A percentile compares a stretch with the other conserved stretches of the same genome.
These are phyloP conservation scores for Heliocidaris tuberculata DNA, from an alignment of 35 echinoderm and acorn worm species.

Conservation along the genomic window DNA sequence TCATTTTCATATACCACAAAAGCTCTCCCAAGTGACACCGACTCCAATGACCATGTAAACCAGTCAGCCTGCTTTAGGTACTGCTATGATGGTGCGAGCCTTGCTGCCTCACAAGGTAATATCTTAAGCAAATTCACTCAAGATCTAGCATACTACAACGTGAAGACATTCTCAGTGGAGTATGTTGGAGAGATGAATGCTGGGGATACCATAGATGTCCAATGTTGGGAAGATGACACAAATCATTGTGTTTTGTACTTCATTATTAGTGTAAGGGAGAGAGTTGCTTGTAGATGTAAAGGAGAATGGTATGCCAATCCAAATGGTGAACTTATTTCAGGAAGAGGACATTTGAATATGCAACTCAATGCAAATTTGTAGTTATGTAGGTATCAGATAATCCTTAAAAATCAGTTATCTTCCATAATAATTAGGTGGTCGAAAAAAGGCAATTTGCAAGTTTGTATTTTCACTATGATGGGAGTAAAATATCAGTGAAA, in stretches of 20 bases:
- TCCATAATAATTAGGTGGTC: background rate
- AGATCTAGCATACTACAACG: background rate
- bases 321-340: background rate
- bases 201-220: background rate
- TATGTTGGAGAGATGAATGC: constrained; percentile 23
- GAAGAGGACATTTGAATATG: background rate
- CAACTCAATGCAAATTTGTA: background rate
- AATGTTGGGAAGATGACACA: background rate
- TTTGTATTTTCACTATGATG: no score
- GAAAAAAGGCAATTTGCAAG: background rate
- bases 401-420: background rate
- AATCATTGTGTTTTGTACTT: background rate
- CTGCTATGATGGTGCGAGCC: background rate
- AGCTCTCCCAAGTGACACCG: constrained; percentile 20
- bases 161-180: constrained; percentile 12
- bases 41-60: background rate
- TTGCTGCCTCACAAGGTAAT: constrained; percentile 17
- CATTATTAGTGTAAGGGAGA: background rate
- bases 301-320: background rate
- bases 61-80: constrained; percentile 2
- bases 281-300: background rate
- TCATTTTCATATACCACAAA: constrained; percentile 15
- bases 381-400: background rate
- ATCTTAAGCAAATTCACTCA: background rate
- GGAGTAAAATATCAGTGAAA: no score